phyloP scores from a whole-genome alignment of 2,888 invertebrate species.

The Gasteruption jaculator region DNA sequence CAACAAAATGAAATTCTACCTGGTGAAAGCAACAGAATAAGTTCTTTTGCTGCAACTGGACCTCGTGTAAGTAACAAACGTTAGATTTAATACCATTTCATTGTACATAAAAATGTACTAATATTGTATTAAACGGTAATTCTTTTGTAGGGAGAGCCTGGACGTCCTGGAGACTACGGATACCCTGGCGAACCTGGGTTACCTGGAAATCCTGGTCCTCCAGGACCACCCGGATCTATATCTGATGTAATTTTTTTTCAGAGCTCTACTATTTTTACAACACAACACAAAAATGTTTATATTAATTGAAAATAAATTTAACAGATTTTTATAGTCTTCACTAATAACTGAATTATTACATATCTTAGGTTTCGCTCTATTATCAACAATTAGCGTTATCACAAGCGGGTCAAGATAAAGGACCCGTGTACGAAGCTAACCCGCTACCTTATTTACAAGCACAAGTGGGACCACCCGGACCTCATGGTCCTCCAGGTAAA shows the following conservation, averaged over 20 bases:
- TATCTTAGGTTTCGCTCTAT: conserved; percentile 63
- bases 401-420: conserved; percentile 72
- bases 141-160: conserved; percentile 59
- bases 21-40: conserved; percentile 37
- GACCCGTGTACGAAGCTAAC: conserved; percentile 57
- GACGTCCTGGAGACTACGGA: conserved; percentile 66
- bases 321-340: neutral
- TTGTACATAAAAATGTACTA: neutral
- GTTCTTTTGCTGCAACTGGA: conserved; percentile 43
- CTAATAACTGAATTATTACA: conserved; percentile 2
- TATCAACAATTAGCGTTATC: conserved; percentile 70
- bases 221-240: conserved; percentile 68
- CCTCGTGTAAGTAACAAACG: conserved; percentile 39
- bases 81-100: neutral
- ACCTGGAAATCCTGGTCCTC: conserved; percentile 57
- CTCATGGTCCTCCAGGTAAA: conserved; percentile 71
- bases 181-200: conserved; percentile 74
- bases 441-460: conserved; percentile 70
- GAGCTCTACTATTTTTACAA: neutral
- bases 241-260: conserved; percentile 59
- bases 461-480: conserved; percentile 74
- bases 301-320: no score
- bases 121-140: neutral
- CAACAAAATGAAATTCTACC: conserved; percentile 33
- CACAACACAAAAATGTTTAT: neutral